Evolutionary conservation across 2,797 vertebrate species (phyloP).

Genomic region (Pyrocephalus nanus): DNA sequence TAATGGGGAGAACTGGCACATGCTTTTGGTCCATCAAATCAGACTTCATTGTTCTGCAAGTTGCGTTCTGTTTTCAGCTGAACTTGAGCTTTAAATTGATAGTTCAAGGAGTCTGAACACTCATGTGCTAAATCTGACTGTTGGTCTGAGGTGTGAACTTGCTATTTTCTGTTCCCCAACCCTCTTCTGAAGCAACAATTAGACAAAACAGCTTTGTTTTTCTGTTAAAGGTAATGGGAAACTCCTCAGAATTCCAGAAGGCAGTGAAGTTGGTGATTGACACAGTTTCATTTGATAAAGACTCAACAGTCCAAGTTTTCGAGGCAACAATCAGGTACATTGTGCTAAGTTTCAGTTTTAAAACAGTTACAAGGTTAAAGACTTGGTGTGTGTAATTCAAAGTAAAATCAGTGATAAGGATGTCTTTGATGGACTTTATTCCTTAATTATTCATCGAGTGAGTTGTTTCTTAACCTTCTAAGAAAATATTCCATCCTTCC

Average conservation of each 20-base stretch:
- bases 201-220: neutral
- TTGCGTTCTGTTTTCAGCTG: neutral
- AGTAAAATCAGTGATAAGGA: neutral
- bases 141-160: neutral
- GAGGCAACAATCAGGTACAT: constrained; percentile 95
- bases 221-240: constrained; percentile 90
- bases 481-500: neutral
- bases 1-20: neutral
- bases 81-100: neutral
- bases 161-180: neutral
- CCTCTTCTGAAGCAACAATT: neutral
- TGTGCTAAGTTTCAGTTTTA: neutral
- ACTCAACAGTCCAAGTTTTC: constrained; percentile 98
- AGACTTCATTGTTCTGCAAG: neutral
- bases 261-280: constrained; percentile 96
- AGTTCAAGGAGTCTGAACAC: neutral
- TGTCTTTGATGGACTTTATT: neutral
- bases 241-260: constrained; percentile 93
- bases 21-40: neutral
- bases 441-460: neutral
- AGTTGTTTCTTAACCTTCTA: neutral
- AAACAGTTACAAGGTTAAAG: neutral
- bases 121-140: neutral
- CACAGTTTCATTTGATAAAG: constrained; percentile 96
- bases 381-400: fast-evolving